These are phyloP conservation scores for Sakesphorus luctuosus DNA, from an alignment of 2,113 vertebrate genomes.

Conservation along the genomic window DNA sequence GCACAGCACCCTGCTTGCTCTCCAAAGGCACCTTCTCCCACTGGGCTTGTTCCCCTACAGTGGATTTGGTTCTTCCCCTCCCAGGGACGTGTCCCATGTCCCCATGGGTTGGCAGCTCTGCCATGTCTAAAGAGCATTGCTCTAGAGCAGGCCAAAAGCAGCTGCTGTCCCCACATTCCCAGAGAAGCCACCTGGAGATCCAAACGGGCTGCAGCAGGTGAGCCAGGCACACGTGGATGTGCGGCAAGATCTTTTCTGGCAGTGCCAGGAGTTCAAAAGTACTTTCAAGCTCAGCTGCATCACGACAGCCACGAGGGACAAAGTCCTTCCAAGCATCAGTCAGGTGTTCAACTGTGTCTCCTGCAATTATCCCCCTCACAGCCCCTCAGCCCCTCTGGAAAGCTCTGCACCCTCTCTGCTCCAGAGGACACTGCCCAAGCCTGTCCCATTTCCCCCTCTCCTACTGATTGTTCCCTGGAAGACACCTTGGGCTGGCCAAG, in stretches of 20 bases:
- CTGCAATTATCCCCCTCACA: background rate
- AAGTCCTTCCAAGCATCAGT: background rate
- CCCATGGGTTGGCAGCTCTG: background rate
- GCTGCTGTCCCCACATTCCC: background rate
- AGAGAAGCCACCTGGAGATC: background rate
- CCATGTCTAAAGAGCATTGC: background rate
- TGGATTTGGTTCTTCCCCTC: background rate
- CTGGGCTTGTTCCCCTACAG: background rate
- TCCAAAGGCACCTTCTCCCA: background rate
- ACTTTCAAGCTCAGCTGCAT: background rate
- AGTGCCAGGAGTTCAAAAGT: background rate
- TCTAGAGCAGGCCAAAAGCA: background rate
- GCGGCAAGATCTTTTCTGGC: background rate
- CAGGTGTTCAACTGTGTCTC: rapidly evolving
- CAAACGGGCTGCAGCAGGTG: background rate
- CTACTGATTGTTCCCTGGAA: rapidly evolving
- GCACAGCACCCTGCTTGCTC: background rate
- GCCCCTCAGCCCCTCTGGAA: background rate
- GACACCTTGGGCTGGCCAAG: background rate
- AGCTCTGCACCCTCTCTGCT: background rate
- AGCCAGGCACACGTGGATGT: background rate
- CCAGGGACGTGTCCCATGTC: rapidly evolving
- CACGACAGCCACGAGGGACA: background rate
- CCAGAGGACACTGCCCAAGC: background rate
- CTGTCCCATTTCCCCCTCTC: background rate